Evolutionary conservation across 2,888 invertebrate species (phyloP), one percentile per base, ranked within the genome.

Genomic region (Cephus runcator): DNA sequence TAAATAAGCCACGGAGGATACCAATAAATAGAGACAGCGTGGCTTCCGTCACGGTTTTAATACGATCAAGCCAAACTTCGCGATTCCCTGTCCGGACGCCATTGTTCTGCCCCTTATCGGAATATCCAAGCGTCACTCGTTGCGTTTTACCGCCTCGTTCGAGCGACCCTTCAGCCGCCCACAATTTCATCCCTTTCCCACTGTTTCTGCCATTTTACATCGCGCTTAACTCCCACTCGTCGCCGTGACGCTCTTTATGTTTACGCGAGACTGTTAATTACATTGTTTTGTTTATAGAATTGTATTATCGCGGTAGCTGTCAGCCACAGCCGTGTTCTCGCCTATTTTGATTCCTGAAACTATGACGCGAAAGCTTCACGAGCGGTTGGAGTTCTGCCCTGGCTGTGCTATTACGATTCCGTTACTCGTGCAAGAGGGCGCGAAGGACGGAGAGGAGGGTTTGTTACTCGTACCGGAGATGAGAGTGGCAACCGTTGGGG

Each of bases 31-130:
- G 2, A 56, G 23, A 23, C 23, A 23, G 56, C 23, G 9, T 9
- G 23, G 23, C 23, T 56, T 2, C 56, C 23, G 23, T 56, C 56
- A 9, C 9, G 56, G 9, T 23, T 56, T 56, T 56, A 56, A 56
- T 56, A 56, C 2, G 56, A 56, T 56, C 23, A 9, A 23, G 2
- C 9, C 23, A 23, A 56, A 23, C 23, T 56, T 56, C 56, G 9
- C 56, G 23, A 56, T 23, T 23, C 23, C 23, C 23, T 2, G 23
- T 23, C 3, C 56, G 56, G 75, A 35, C 71, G 75, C 83, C 77
- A 87, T 88, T 88, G 86, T 89, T 87, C 82, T 79, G 78, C 81
- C 85, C 85, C 86, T 87, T 87, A 88, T 88, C 86, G 86, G 84
- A 83, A 85, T 83, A 86, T 85, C 86, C 85, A 83, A 83, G 83